Evolutionary conservation across 37 sponge, comb jelly and placozoan species (phyloP).

Genomic region (Aplysina aerophoba): DNA sequence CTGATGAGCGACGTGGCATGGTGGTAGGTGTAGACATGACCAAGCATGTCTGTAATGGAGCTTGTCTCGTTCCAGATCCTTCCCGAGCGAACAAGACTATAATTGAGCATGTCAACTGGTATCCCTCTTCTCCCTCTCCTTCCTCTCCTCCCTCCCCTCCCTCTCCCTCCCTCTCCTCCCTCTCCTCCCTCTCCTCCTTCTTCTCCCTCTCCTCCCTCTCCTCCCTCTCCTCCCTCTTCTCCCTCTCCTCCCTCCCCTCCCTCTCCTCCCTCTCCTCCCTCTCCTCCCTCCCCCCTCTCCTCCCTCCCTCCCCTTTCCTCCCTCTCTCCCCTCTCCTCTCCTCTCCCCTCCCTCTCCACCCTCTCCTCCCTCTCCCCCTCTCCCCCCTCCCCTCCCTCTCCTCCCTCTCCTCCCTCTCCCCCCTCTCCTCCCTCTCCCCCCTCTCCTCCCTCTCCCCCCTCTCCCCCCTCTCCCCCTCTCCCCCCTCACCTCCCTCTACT

Average conservation of each 20-base stretch:
- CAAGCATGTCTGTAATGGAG: no score
- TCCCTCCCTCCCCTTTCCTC: background rate
- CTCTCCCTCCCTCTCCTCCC: conserved; percentile 31
- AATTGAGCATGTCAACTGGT: no score
- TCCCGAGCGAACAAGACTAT: no score
- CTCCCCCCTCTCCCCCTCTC: background rate
- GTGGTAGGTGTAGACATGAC: background rate
- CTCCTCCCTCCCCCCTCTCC: background rate
- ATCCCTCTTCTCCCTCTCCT: no score
- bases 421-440: background rate
- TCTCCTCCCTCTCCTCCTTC: conserved; percentile 32
- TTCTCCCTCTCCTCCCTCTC: conserved; percentile 26
- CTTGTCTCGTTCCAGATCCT: no score
- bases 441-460: background rate
- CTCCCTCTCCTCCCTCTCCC: background rate
- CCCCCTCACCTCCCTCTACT: background rate
- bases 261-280: background rate
- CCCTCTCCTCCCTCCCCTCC: background rate
- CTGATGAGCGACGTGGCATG: background rate
- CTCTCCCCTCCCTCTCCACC: conserved; percentile 1
- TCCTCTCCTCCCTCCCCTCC: background rate
- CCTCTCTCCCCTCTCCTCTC: background rate
- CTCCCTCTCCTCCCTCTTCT: background rate
- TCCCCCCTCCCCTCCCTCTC: conserved; percentile 19
- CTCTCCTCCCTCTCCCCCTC: conserved; percentile 28